Evolutionary conservation across 2,113 vertebrate species (phyloP).

Genomic region (Nerophis lumbriciformis): DNA sequence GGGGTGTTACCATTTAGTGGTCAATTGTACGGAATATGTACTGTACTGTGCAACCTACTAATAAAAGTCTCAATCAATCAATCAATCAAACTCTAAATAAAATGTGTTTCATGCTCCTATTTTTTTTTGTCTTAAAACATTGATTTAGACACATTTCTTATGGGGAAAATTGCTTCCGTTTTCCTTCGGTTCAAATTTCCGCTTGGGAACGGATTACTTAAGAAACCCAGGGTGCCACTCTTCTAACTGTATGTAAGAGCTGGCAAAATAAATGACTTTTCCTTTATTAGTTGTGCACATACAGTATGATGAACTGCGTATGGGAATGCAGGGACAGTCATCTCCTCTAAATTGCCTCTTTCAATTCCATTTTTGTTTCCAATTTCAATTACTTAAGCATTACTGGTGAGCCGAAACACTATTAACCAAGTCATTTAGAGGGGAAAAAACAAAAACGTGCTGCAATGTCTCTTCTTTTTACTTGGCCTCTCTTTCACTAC

Average conservation of each 20-base stretch:
- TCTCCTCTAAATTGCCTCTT: slow-evolving; percentile 22
- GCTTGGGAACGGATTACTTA: no score
- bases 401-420: slow-evolving; percentile 30
- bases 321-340: slow-evolving; percentile 10
- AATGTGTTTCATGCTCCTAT: no score
- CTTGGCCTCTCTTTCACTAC: slow-evolving; percentile 5
- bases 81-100: no score
- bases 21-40: no score
- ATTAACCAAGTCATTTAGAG: slow-evolving; percentile 25
- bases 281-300: neutral
- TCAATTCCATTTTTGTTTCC: slow-evolving; percentile 38
- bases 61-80: no score
- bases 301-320: slow-evolving; percentile 19
- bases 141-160: no score
- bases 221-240: no score
- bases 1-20: no score
- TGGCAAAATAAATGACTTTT: slow-evolving; percentile 8
- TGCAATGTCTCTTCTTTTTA: neutral
- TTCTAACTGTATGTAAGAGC: neutral
- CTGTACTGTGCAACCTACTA: no score
- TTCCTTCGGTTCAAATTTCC: no score
- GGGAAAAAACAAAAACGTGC: neutral
- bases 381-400: slow-evolving; percentile 36
- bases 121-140: no score
- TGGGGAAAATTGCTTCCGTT: no score